Conservation (phyloP, 2,113 vertebrate genomes). For the Cervus canadensis region DNA sequence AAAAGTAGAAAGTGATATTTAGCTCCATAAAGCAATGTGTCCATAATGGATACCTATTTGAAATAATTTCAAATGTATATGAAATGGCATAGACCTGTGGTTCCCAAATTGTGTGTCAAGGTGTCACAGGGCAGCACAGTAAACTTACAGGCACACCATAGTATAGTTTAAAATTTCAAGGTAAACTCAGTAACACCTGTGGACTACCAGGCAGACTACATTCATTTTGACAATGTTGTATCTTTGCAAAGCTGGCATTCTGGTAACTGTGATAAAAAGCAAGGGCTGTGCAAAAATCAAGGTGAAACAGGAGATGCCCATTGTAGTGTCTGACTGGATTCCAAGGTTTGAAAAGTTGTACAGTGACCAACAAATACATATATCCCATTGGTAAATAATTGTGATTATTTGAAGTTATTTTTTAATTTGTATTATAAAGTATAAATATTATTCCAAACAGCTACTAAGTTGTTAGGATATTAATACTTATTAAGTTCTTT, state of each 20-base stretch:
- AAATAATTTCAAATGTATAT: not conserved
- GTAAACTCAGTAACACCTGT: not conserved
- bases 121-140: not conserved
- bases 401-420: not conserved
- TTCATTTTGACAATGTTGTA: not conserved
- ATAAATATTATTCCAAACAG: not conserved
- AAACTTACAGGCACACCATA: not conserved
- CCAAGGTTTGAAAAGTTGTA: not conserved
- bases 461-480: not conserved
- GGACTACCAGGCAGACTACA: not conserved
- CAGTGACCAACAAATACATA: not conserved
- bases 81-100: not conserved
- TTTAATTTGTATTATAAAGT: not conserved
- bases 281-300: not conserved
- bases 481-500: not conserved
- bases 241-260: not conserved
- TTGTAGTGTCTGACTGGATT: not conserved
- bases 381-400: not conserved
- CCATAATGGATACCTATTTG: not conserved
- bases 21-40: not conserved
- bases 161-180: not conserved
- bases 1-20: conserved; percentile 14
- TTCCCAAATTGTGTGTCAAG: not conserved
- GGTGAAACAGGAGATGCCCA: not conserved
- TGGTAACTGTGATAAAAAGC: not conserved